Evolutionary conservation across 2,797 vertebrate species (phyloP), one percentile per base, ranked within the genome.

Genomic region (Myotis pilosus): DNA sequence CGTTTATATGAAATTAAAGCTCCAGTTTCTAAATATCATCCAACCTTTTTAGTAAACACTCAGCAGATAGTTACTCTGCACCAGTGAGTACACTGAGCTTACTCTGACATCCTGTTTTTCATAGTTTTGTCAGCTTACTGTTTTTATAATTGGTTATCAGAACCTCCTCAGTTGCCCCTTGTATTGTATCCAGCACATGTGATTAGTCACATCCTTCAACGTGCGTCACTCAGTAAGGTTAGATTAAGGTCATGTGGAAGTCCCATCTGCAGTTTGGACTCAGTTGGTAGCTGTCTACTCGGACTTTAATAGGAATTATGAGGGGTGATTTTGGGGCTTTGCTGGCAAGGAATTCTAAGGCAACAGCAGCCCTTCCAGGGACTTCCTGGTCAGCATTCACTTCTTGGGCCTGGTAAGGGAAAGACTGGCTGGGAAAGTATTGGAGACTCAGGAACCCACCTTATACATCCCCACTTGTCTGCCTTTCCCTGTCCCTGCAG

Each of bases 1-100:
- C 75, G 36, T 87, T 62, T 91, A 47, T 80, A 33, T 71, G 30
- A 44, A 89, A 85, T 55, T 89, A 93, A 89, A 87, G 25, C 36
- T 87, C 5, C 7, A 30, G 11, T 86, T 66, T 33, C 38, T 41
- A 90, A 79, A 94, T 36, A 55, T 53, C 44, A 51, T 85, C 53
- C 16, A 51, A 13, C 60, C 15, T 41, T 94, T 91, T 87, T 53
- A 90, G 60, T 90, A 71, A 87, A 79, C 49, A 85, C 62, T 87
- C 66, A 88, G 9, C 69, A 60, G 38, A 64, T 76, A 64, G 64
- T 87, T 96, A 20, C 30, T 87, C 64, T 91, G 66, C 44, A 23
- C 33, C 23, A 49, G 19, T 80, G 66, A 41, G 2, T 55, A 55
- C 5, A 38, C 33, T 30, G 30, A 15, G 51, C 30, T 62, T 75